Evolutionary conservation across 2,797 vertebrate genomes (phyloP).

Genomic region (Coreius guichenoti): DNA sequence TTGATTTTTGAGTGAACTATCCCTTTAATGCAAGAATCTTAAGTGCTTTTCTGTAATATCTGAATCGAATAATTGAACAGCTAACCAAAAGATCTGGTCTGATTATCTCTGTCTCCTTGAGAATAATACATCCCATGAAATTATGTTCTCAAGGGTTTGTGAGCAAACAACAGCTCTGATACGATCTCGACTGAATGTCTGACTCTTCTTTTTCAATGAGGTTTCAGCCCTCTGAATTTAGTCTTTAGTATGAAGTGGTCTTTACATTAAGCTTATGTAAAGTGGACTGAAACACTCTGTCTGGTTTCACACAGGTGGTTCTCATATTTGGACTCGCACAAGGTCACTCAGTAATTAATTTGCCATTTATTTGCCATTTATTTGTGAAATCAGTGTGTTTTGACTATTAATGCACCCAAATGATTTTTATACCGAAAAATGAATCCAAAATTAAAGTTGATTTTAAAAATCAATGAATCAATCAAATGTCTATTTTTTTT

Average conservation of each 20-base stretch:
- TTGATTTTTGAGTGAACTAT: background rate
- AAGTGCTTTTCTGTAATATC: background rate
- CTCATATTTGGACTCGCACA: background rate
- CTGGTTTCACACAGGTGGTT: slow-evolving; percentile 6
- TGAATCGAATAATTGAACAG: background rate
- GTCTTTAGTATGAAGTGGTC: background rate
- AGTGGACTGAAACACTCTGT: background rate
- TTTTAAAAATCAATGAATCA: too few relatives aligned
- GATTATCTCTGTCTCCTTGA: background rate
- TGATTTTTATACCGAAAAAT: too few relatives aligned
- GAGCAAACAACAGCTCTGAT: background rate
- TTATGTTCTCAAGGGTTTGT: background rate
- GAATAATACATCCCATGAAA: background rate
- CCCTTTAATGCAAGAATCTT: background rate
- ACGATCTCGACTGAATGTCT: slow-evolving; percentile 10
- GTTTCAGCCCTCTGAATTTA: background rate
- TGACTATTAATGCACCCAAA: too few relatives aligned
- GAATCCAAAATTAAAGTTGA: too few relatives aligned
- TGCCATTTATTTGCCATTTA: too few relatives aligned
- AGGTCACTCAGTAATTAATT: too few relatives aligned
- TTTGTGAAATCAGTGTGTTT: too few relatives aligned
- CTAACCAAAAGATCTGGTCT: background rate
- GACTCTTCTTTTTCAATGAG: background rate
- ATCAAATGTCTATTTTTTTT: too few relatives aligned
- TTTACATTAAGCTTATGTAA: slow-evolving; percentile 23